Percentiles rank a stretch among this genome's conserved stretches.
phyloP scores from a whole-genome alignment of 1,140 invertebrate genomes.

The Aphis craccivora region DNA sequence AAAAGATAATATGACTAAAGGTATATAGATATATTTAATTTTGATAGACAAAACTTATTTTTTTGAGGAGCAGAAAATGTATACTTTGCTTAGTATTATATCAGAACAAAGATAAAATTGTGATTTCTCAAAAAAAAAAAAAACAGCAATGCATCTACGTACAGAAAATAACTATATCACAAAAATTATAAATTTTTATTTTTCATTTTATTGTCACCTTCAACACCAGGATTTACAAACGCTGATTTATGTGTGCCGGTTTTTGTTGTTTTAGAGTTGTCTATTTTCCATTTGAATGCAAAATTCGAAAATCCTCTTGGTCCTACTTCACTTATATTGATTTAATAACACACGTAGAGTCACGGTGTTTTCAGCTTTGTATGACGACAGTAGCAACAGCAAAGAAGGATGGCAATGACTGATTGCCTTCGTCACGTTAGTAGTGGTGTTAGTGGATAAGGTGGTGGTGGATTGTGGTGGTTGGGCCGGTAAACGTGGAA shows the following conservation, averaged over 20 bases:
- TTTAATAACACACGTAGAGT: not conserved
- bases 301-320: not conserved
- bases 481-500: not conserved
- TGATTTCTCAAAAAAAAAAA: not conserved
- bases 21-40: not conserved
- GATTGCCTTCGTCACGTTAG: not conserved
- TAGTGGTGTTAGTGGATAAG: not conserved
- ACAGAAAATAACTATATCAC: not conserved
- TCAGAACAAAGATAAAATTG: not conserved
- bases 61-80: not conserved
- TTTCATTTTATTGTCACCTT: not conserved
- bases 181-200: slow-evolving; percentile 39
- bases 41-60: not conserved
- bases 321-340: not conserved
- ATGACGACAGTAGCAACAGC: not conserved
- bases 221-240: not conserved
- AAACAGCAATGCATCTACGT: not conserved
- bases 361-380: not conserved
- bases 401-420: not conserved
- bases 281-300: slow-evolving; percentile 27
- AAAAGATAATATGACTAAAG: not conserved
- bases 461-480: not conserved
- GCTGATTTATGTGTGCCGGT: not conserved
- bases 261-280: slow-evolving; percentile 21
- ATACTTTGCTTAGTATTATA: too few species aligned